Conservation (phyloP, 2,888 invertebrate species). For the Tenthredo scrophulariae region DNA sequence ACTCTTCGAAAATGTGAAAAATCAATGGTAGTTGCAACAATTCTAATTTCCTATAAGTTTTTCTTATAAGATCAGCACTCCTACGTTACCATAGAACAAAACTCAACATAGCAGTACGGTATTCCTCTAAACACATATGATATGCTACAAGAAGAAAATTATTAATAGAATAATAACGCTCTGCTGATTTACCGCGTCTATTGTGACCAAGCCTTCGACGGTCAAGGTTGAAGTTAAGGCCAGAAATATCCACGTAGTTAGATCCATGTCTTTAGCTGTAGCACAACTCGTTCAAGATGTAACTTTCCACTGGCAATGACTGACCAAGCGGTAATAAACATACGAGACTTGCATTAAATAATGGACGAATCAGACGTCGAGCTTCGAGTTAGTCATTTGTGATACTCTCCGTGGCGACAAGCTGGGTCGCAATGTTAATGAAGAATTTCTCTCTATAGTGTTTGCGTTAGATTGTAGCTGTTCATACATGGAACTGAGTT, state of each 20-base stretch:
- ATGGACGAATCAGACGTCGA: constrained; percentile 2
- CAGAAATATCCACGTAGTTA: not conserved
- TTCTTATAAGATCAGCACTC: not conserved
- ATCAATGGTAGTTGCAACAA: not conserved
- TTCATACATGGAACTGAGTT: not conserved
- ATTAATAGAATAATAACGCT: not conserved
- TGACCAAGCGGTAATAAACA: not conserved
- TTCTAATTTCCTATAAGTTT: not conserved
- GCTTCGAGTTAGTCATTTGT: not conserved
- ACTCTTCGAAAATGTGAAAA: not conserved
- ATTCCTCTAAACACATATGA: not conserved
- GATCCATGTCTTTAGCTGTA: constrained; percentile 10
- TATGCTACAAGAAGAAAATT: not conserved
- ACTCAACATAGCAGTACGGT: not conserved
- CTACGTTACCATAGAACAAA: not conserved
- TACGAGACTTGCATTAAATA: not conserved
- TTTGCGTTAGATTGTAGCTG: not conserved
- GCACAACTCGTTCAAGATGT: not conserved
- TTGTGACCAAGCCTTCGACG: constrained; percentile 12
- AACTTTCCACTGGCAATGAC: not conserved
- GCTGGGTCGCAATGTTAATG: not conserved
- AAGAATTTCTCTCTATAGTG: not conserved
- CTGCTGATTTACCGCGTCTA: constrained; percentile 1
- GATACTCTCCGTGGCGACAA: not conserved
- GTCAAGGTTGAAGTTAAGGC: constrained; percentile 3